Conservation (phyloP, 2,113 vertebrate genomes). For the Thamnophis sirtalis region DNA sequence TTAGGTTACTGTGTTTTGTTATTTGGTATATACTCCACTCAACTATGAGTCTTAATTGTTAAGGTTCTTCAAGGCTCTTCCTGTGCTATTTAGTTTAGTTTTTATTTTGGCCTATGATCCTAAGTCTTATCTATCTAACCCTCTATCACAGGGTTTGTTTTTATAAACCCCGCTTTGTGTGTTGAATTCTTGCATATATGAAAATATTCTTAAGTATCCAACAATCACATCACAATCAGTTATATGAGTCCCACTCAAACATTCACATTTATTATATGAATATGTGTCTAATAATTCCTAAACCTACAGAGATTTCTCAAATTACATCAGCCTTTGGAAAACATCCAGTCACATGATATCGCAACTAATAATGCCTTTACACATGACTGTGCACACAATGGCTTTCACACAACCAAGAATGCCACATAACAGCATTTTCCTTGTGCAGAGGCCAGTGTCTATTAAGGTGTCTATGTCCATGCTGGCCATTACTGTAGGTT, state of each 20-base stretch:
- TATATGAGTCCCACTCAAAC: not conserved
- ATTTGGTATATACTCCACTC: not conserved
- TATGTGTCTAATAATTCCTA: not conserved
- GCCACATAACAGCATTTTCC: not conserved
- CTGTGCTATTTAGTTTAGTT: not conserved
- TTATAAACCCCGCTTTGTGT: not conserved
- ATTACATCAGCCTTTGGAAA: not conserved
- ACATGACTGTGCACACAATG: not conserved
- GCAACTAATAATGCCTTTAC: not conserved
- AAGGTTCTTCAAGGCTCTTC: not conserved
- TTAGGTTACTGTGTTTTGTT: not conserved
- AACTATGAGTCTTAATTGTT: not conserved
- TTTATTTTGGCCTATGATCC: not conserved
- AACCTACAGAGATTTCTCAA: not conserved
- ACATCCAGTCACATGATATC: not conserved
- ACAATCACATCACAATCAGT: not conserved
- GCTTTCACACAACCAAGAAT: not conserved
- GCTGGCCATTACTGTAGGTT: not conserved
- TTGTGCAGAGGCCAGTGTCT: not conserved
- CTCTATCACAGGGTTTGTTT: not conserved
- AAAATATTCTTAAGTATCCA: not conserved
- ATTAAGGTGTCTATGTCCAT: not conserved
- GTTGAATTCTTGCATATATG: not conserved
- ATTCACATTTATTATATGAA: not conserved
- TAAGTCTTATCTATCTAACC: not conserved